Evolutionary conservation across 2,797 vertebrate species (phyloP), one percentile per base, ranked within the genome.

Genomic region (Parauchenoglanis ngamensis): DNA sequence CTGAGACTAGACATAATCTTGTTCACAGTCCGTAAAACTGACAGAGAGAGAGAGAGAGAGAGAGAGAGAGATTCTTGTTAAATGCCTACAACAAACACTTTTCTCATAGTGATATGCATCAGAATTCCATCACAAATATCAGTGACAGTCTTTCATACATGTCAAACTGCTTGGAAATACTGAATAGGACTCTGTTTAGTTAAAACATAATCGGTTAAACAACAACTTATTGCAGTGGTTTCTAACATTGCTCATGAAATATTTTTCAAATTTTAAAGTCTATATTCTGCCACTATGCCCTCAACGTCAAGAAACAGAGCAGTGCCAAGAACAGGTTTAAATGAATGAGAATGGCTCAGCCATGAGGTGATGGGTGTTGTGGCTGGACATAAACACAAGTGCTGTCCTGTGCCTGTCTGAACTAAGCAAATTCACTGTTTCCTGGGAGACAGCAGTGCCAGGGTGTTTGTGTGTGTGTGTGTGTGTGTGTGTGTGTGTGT

Each of bases 391-490:
- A 85, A 86, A 87, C 63, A 87, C 83, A 90, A 84, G 54, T 85
- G 79, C 86, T 86, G 40, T 82, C 78, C 65, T 81, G 86, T 90
- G 28, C 8, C 54, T 73, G 72, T 73, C 72, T 56, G 83, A 87
- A 88, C 89, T 78, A 79, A 83, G 84, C 85, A 87, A 57, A 88
- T 65, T 86, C n/a, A 35, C 49, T 56, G 49, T 78, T 56, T 78
- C 28, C 52, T 80, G 75, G 67, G 83, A 54, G 83, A 67, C 80
- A 87, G 85, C 65, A 93, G 91, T 91, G 90, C 90, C 89, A 90
- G 77, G 44, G n/a, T 59, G 87, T 77, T 80, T 87, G 86, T 77
- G 77, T 79, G 31, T 40, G 67, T 49, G 46, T 49, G 35, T 59
- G 87, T 68, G 79, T 87, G 84, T 78, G 68, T 72, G 73, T 88